Evolutionary conservation across 1,140 invertebrate species (phyloP), one percentile per base, ranked within the genome.

Genomic region (Atta colombica): DNA sequence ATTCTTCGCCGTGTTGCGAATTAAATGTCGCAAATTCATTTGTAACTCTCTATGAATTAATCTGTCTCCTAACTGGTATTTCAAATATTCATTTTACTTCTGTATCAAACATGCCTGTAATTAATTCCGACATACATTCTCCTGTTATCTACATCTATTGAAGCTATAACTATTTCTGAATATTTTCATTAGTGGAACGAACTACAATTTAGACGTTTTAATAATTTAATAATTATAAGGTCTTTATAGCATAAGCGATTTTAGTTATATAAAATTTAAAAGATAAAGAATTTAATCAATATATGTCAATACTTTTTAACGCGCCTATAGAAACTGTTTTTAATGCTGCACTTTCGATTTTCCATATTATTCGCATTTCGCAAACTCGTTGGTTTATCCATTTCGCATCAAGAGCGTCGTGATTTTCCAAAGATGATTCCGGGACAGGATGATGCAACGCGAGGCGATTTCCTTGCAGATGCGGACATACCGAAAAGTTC

Each of bases 401-500:
- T 31, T 31, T 61, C 21, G 10, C 25, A 45, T 72, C 66, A 18
- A 72, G 18, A 60, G 16, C 66, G 25, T 60, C 49, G 28, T 72
- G 53, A 82, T 72, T 72, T 72, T 58, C 21, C 66, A 35, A 68
- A 49, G 61, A n/a, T 31, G 45, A 78, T 78, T 51, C 2, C 28
- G 12, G 28, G 28, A 7, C 28, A 51, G 16, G 10, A 39, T 66
- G 16, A 69, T 25, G 55, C 25, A 49, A 82, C 16, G 68, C 39
- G 18, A 21, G 12, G 12, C 25, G 16, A 7, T 6, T 14, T 58
- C 21, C 35, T 72, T 31, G 49, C 8, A 66, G 75, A 80, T 35
- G 61, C 77, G 61, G 53, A 55, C 31, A 58, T 81, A 55, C 66
- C 51, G 12, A 81, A 81, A 81, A 81, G 78, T 81, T 81, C 53